Base-by-base conservation (phyloP, 2,888 invertebrate species). In the Malthinus flaveolus region DNA sequence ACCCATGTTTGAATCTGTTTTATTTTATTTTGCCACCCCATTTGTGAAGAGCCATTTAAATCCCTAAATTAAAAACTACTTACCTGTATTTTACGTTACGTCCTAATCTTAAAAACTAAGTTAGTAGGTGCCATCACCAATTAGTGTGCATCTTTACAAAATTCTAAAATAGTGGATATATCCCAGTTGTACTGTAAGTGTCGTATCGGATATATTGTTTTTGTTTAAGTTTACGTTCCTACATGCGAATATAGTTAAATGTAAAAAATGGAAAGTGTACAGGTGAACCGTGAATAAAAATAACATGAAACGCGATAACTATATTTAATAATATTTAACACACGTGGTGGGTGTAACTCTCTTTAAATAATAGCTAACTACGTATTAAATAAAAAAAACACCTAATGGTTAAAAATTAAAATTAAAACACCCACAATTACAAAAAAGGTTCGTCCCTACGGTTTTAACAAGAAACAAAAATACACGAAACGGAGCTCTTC, bases 41-140 rank as follows among this genome's bases (percentile, higher is more conserved):
- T 71, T 74, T 74, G 76, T 77, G 78, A 78, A 78, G 76, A 78
- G 75, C 72, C 5, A 23, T 33, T 62, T 52, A 35, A 58, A 60
- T 50, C 57, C 62, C 60, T 62, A 64, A 42, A 48, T 49, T 56
- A 55, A 42, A 42, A 42, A 42, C 39, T 46, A 46, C 39, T 53
- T 62, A 62, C 53, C 59, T 59, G 53, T 56, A 55, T 59, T 50
- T 53, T 52, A 62, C 32, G 48, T 63, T 75, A 74, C 68, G 67
- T 74, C 71, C 74, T 75, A 76, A 68, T 69, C 72, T 76, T 76
- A 76, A 23, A 23, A 72, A 65, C 75, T 75, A 74, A 65, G 75
- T 77, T 78, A 76, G 76, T 77, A 77, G 77, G 78, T 78, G 78
- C 78, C 78, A 67, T 78, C 78, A 78, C 78, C 78, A 70, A 66